Base-by-base conservation (phyloP, 1,140 invertebrate genomes). In the Centruroides sculpturatus region DNA sequence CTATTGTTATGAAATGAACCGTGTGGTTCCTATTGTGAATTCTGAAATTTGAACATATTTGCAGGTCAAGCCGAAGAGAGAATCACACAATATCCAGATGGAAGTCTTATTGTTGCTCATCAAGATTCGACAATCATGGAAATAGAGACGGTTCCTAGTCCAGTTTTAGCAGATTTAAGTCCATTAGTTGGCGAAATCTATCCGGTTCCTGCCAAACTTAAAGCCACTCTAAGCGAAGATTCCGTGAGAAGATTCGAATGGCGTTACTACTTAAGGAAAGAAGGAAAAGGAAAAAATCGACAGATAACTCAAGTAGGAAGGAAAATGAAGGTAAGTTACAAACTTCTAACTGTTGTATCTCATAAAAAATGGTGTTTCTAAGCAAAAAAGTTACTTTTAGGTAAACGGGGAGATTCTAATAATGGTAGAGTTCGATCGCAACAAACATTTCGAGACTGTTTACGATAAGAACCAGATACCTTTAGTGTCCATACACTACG, bases 191-290 rank as follows among this genome's bases (percentile, higher is more conserved):
- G 59, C 7, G 67, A 68, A 47, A 61, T 63, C 10, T 68, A 92
- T 69, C 90, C 90, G 1, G 85, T 92, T 1, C 89, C 90, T 3
- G 86, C 87, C 1, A 91, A 91, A 70, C 88, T 93, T 71, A 82
- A 84, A 64, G 89, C 85, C 0, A 89, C 92, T 74, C 84, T 92
- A 35, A 86, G 86, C 10, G 87, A 88, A 0, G 90, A 95, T 69
- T 75, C 93, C 36, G 87, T 92, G 0, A 95, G 95, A 71, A 79
- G 90, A 64, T 89, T 96, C 63, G 93, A 98, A 75, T 98, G 93
- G 93, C 79, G 89, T 50, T 97, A 95, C 63, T 72, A 71, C 61
- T 65, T 75, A 55, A 68, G 73, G 0, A 69, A 70, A 47, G 67
- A 70, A 55, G 68, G 69, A 10, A 69, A 68, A 59, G 60, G 64